Evolutionary conservation across 2,113 vertebrate genomes (phyloP).

Genomic region (Corythaixoides concolor): DNA sequence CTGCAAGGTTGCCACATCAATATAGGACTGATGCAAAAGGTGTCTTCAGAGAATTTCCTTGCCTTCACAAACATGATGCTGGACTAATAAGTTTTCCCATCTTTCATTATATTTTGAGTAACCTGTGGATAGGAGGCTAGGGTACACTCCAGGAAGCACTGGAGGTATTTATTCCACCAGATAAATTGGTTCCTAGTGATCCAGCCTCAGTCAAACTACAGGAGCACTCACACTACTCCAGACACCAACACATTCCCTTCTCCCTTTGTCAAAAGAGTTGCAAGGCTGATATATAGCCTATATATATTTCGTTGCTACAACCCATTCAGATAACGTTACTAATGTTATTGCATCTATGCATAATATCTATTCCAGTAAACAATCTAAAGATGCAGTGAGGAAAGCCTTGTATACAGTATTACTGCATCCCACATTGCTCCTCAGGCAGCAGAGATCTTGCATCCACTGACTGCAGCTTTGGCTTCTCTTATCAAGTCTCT

Average conservation of each 20-base stretch:
- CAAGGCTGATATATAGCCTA: background rate
- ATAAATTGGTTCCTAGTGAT: background rate
- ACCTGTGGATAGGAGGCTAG: background rate
- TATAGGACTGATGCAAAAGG: background rate
- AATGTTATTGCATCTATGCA: background rate
- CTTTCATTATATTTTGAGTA: background rate
- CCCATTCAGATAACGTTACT: background rate
- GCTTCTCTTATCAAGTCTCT: background rate
- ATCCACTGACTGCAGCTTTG: background rate
- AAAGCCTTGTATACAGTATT: background rate
- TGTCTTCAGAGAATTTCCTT: background rate
- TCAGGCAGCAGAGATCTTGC: rapidly evolving
- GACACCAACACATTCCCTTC: background rate
- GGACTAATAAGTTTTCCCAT: background rate
- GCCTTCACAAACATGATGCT: background rate
- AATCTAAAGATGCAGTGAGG: background rate
- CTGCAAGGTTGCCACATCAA: background rate
- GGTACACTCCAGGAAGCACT: background rate
- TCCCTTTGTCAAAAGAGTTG: background rate
- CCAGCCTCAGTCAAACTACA: background rate
- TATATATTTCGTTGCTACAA: background rate
- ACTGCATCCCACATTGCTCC: background rate
- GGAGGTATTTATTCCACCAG: background rate
- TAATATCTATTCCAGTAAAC: background rate
- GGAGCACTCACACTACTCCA: background rate